phyloP scores from a whole-genome alignment of 1,140 invertebrate species.

The Plodia interpunctella region DNA sequence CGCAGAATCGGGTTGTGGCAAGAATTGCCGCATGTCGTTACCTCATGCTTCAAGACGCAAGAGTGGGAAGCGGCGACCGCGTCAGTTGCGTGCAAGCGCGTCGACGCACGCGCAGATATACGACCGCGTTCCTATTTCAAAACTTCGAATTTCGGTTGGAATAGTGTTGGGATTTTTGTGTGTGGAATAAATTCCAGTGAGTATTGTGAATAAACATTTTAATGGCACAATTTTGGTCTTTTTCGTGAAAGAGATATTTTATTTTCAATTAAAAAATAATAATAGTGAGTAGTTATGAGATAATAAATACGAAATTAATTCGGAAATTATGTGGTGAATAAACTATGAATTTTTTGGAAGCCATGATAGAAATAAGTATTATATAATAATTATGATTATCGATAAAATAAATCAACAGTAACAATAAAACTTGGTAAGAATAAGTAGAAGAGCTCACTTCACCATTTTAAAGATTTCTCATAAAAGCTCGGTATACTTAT shows the following conservation, averaged over 20 bases:
- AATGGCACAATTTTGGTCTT: not conserved
- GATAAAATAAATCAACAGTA: too few species aligned
- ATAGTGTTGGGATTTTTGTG: not conserved
- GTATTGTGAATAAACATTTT: not conserved
- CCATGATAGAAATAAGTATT: too few species aligned
- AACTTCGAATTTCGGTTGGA: not conserved
- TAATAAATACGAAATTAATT: too few species aligned
- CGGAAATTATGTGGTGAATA: too few species aligned
- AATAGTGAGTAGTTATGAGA: too few species aligned
- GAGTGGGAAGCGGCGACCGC: not conserved
- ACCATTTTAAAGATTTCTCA: too few species aligned
- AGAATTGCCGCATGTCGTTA: not conserved
- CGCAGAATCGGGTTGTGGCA: not conserved
- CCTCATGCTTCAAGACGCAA: not conserved
- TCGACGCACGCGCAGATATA: conserved; percentile 37
- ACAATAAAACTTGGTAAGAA: too few species aligned
- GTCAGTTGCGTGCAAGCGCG: conserved; percentile 36
- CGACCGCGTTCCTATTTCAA: not conserved
- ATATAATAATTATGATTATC: too few species aligned
- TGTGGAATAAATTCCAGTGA: not conserved
- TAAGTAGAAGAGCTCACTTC: too few species aligned
- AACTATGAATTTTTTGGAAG: too few species aligned
- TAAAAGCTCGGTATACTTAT: too few species aligned
- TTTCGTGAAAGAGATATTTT: not conserved
- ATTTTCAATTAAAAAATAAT: too few species aligned